Evolutionary conservation across 2,113 vertebrate species (phyloP).

Genomic region (Eptatretus burgeri): DNA sequence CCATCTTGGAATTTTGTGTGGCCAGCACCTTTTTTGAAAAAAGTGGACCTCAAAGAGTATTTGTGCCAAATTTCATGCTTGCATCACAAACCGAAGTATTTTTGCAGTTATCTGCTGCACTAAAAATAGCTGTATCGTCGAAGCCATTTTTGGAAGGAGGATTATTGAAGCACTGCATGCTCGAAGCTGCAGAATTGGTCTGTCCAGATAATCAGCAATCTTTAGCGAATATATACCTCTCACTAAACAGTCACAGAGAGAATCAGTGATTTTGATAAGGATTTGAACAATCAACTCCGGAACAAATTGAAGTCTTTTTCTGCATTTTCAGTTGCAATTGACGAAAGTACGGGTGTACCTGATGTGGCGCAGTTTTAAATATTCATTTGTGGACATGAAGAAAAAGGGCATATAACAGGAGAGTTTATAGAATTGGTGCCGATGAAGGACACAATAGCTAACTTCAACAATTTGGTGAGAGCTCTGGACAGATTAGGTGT

Average conservation of each 20-base stretch:
- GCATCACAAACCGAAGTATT: no score
- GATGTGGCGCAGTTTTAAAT: constrained; percentile 9
- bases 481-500: background rate
- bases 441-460: background rate
- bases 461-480: background rate
- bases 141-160: background rate
- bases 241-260: no score
- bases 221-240: no score
- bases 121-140: background rate
- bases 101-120: no score
- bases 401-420: background rate
- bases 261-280: no score
- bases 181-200: background rate
- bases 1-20: no score
- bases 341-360: constrained; percentile 9
- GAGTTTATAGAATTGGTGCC: constrained; percentile 6
- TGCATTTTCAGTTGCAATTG: constrained; percentile 11
- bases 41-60: no score
- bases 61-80: no score
- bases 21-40: no score
- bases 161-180: background rate
- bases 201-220: constrained; percentile 2
- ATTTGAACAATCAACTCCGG: constrained; percentile 7
- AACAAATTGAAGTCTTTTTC: constrained; percentile 7
- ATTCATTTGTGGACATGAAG: constrained; percentile 5